Evolutionary conservation across 2,113 vertebrate species (phyloP), one percentile per base, ranked within the genome.

Genomic region (Pitta sordida): DNA sequence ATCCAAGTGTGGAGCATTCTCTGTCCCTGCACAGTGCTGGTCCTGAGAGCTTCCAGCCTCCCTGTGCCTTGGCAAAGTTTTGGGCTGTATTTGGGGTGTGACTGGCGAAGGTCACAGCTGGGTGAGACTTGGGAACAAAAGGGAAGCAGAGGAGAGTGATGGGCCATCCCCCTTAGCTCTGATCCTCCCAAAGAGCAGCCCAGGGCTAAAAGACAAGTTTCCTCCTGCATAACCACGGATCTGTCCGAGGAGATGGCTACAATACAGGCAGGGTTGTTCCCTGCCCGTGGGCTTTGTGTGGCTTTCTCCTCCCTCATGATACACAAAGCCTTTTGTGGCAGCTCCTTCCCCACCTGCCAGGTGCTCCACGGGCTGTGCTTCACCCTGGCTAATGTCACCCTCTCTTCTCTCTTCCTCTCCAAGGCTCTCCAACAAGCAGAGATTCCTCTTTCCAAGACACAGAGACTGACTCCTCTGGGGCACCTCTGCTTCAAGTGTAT

Each of bases 401-500:
- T 94, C 95, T 93, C 62, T 83, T 81, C 68, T 94, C 93, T 95
- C 96, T 94, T n/a, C 91, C 92, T 96, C 95, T 64, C 94, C 96
- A 86, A 97, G 98, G 98, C 91, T 97, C 97, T 73, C 95, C 97
- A 34, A 84, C 97, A 27, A 98, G 97, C 91, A 98, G 98, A 95
- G 98, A 98, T 14, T 97, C 98, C 19, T 99, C 98, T 93, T 98
- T 98, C 88, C 98, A 98, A 24, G 98, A 98, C 95, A 98, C 98
- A 3, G 98, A 99, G 95, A 98, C 98, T 17, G 98, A 99, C 95
- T 99, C 98, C 0, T 99, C 99, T 4, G 99, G 99, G 26, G 98
- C 98, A 19, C 99, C 99, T 29, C 97, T 99, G 94, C 98, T 99
- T n/a, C 97, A 98, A 86, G 98, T 98, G 69, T 98, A 98, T 68